Conservation (phyloP, 2,888 invertebrate species). For the Ormyrus labotus region DNA sequence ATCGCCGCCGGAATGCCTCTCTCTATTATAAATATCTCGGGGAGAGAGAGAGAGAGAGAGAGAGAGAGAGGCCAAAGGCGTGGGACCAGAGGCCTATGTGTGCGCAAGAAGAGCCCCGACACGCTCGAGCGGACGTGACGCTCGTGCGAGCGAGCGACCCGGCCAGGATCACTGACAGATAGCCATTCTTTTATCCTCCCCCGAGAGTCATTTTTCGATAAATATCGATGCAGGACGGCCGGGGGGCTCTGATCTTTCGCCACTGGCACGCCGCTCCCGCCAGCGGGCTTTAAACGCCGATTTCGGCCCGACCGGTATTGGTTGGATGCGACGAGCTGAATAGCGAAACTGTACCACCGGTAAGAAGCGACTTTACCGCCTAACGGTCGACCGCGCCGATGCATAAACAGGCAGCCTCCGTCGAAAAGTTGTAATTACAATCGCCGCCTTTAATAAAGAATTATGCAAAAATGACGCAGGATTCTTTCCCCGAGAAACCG, state of each 20-base stretch:
- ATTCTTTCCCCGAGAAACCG: no score
- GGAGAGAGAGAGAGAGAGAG: slow-evolving; percentile 18
- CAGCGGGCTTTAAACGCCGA: no score
- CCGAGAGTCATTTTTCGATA: slow-evolving; percentile 27
- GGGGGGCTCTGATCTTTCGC: not conserved
- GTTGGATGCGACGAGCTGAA: not conserved
- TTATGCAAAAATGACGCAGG: no score
- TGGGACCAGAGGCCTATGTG: slow-evolving; percentile 61
- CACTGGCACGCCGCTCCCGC: no score
- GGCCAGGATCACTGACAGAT: slow-evolving; percentile 59
- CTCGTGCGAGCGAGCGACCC: slow-evolving; percentile 19
- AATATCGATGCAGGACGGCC: slow-evolving; percentile 27
- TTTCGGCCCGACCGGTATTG: not conserved
- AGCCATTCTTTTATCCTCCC: slow-evolving; percentile 57
- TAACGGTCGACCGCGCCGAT: not conserved
- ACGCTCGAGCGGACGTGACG: slow-evolving; percentile 59
- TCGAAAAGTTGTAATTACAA: no score
- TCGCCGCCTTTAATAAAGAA: no score
- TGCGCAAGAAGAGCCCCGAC: slow-evolving; percentile 43
- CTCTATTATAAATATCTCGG: slow-evolving; percentile 71
- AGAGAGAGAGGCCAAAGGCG: slow-evolving; percentile 65
- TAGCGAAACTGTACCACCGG: no score
- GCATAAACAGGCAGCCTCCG: no score
- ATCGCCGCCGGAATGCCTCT: slow-evolving; percentile 66
- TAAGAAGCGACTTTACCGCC: no score